phyloP scores from a whole-genome alignment of 2,113 vertebrate genomes.

The Anseranas semipalmata region DNA sequence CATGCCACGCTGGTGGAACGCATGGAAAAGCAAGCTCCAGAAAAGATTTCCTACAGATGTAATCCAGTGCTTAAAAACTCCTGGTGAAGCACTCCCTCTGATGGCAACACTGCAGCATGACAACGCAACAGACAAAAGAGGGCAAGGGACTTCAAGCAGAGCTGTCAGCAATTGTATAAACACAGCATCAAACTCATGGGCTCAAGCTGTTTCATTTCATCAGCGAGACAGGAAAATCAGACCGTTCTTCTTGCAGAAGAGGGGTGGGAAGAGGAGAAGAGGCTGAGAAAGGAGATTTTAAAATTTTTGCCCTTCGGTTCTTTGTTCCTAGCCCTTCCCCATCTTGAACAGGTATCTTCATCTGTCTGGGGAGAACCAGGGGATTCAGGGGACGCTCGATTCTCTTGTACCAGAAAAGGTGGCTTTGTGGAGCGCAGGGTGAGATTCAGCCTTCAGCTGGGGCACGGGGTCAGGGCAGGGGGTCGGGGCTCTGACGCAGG shows the following conservation, averaged over 20 bases:
- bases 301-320: background rate
- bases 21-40: background rate
- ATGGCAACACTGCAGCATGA: constrained; percentile 25
- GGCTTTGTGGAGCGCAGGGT: background rate
- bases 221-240: background rate
- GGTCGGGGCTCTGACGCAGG: background rate
- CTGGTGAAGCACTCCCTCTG: constrained; percentile 42
- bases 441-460: background rate
- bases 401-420: background rate
- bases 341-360: background rate
- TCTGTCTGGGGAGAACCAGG: background rate
- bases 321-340: background rate
- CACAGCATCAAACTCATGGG: constrained; percentile 56
- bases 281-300: background rate
- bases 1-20: background rate
- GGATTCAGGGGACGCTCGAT: no score
- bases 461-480: background rate
- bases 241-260: background rate
- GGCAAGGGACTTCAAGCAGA: background rate
- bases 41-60: background rate
- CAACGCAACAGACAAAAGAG: background rate
- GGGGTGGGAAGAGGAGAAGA: background rate
- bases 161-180: background rate
- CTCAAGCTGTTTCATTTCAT: constrained; percentile 16
- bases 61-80: constrained; percentile 13